Conservation (phyloP, 2,113 vertebrate species). For the Caloenas nicobarica region DNA sequence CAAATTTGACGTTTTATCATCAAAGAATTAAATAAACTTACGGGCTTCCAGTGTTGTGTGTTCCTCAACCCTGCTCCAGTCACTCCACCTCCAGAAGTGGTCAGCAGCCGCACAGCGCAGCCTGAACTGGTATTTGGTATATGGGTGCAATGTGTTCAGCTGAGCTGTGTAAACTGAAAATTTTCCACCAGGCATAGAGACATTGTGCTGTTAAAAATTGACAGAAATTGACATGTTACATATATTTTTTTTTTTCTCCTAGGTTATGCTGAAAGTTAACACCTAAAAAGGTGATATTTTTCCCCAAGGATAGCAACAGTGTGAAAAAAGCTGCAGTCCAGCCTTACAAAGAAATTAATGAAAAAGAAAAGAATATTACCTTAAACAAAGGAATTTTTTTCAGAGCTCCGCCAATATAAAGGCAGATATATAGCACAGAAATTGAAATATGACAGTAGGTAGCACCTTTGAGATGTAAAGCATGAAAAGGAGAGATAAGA, state of each 20-base stretch:
- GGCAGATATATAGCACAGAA: neutral
- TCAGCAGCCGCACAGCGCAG: constrained; percentile 70
- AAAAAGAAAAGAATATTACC: neutral
- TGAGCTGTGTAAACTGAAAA: constrained; percentile 45
- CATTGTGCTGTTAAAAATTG: constrained; percentile 60
- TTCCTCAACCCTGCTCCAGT: constrained; percentile 65
- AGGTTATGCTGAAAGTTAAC: neutral
- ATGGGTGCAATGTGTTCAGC: constrained; percentile 60
- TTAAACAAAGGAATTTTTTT: neutral
- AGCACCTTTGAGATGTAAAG: neutral
- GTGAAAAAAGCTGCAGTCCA: neutral
- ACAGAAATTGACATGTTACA: neutral
- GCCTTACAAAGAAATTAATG: neutral
- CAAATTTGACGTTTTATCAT: neutral
- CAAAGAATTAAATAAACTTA: constrained; percentile 46
- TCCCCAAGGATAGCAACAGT: neutral
- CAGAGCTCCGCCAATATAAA: neutral
- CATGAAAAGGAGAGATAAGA: neutral
- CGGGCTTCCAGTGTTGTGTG: constrained; percentile 71
- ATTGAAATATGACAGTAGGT: neutral
- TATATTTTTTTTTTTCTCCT: neutral
- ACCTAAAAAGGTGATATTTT: neutral
- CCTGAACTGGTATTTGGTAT: constrained; percentile 69
- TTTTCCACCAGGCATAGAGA: constrained; percentile 61
- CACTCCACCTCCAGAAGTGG: constrained; percentile 80